Percentiles rank a stretch among this genome's conserved stretches.
These are phyloP conservation scores for Equus przewalskii DNA, from an alignment of 2,113 vertebrate species.

Conservation along the genomic window DNA sequence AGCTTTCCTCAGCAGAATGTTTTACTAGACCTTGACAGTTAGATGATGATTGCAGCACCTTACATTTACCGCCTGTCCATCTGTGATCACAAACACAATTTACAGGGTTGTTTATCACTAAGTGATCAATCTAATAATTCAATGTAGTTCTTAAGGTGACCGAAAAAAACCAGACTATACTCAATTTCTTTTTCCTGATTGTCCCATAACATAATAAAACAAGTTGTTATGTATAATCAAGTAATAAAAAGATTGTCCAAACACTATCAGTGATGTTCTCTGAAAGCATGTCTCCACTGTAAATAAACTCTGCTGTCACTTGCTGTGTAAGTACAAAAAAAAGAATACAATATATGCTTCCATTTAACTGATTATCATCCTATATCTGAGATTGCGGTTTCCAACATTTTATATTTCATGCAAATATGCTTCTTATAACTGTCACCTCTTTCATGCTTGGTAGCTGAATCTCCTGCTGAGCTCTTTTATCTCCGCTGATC, in stretches of 20 bases:
- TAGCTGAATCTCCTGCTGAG: constrained; percentile 2
- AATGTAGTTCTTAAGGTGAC: not conserved
- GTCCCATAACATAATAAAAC: not conserved
- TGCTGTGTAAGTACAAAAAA: not conserved
- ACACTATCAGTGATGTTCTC: not conserved
- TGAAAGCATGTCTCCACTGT: not conserved
- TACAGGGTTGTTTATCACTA: constrained; percentile 45
- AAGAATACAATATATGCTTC: not conserved
- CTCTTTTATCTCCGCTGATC: constrained; percentile 16
- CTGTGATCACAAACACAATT: not conserved
- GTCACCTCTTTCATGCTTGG: not conserved
- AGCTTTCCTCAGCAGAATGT: not conserved
- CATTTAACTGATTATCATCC: not conserved
- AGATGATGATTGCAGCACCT: not conserved
- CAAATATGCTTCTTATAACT: not conserved
- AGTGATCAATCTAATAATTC: constrained; percentile 38
- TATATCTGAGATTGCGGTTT: not conserved
- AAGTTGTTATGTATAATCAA: constrained; percentile 22
- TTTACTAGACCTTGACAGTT: not conserved
- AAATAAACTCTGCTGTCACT: constrained; percentile 22
- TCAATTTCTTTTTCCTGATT: constrained; percentile 19
- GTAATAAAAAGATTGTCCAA: constrained; percentile 1
- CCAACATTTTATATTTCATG: not conserved
- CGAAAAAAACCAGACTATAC: not conserved
- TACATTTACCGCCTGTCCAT: not conserved